Conservation (phyloP, 2,113 vertebrate genomes). For the Zosterops pallidus region DNA sequence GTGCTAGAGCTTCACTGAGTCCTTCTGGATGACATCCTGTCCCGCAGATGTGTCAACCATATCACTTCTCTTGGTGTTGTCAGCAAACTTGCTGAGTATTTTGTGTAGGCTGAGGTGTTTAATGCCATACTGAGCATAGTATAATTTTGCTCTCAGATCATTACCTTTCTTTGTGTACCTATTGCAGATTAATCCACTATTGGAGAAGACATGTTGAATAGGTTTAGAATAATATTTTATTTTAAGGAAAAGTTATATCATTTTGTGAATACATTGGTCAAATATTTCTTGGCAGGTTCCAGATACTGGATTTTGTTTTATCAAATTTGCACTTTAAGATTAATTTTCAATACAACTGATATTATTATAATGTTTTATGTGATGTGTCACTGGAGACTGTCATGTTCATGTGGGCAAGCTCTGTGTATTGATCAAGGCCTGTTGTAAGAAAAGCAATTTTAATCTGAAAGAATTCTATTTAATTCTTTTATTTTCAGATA, state of each 20-base stretch:
- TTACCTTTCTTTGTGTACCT: background rate
- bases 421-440: background rate
- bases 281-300: background rate
- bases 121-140: background rate
- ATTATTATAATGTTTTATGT: background rate
- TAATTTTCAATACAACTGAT: background rate
- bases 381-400: background rate
- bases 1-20: too few species aligned
- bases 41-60: accelerated
- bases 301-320: background rate
- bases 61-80: accelerated
- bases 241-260: background rate
- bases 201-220: background rate
- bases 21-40: background rate
- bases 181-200: background rate
- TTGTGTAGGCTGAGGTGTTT: background rate
- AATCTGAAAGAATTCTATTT: background rate
- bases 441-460: background rate
- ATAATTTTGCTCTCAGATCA: background rate
- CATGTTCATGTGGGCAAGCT: accelerated
- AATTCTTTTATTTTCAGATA: background rate
- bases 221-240: background rate
- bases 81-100: background rate
- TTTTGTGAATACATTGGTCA: background rate
- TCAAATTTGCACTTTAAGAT: background rate